These are phyloP conservation scores for Micronycteris hirsuta DNA, from an alignment of 2,113 vertebrate genomes.

Conservation along the genomic window DNA sequence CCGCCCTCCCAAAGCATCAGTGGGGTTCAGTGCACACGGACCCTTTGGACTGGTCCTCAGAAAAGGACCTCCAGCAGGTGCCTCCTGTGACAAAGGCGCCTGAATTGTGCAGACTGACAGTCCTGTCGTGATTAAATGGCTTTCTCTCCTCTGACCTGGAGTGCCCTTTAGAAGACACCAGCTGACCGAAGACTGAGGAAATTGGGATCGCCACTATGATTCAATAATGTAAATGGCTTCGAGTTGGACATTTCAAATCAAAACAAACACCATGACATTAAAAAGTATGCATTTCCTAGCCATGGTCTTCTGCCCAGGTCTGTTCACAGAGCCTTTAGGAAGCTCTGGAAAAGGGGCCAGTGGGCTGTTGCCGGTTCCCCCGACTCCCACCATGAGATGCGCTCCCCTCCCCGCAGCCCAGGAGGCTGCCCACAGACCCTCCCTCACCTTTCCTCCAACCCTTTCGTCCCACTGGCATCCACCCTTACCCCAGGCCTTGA, in stretches of 20 bases:
- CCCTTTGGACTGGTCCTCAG: neutral
- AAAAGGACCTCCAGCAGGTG: neutral
- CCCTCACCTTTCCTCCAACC: too few relatives aligned
- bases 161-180: neutral
- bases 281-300: neutral
- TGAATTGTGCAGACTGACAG: neutral
- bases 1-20: too few relatives aligned
- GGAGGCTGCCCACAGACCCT: accelerated
- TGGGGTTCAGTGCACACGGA: neutral
- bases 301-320: neutral
- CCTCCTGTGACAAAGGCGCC: neutral
- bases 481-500: neutral
- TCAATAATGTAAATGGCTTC: neutral
- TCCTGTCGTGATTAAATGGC: neutral
- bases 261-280: neutral
- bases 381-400: neutral
- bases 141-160: neutral
- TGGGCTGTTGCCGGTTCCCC: neutral
- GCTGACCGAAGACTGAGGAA: neutral
- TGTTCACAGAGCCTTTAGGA: neutral
- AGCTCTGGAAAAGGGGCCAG: neutral
- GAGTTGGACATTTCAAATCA: neutral
- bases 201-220: neutral
- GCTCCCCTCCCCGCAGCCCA: accelerated
- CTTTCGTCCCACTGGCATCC: neutral